Percentiles rank a stretch among this genome's conserved stretches.
Evolutionary conservation across 1,140 invertebrate species (phyloP).

Genomic region (Drosophila nannoptera): DNA sequence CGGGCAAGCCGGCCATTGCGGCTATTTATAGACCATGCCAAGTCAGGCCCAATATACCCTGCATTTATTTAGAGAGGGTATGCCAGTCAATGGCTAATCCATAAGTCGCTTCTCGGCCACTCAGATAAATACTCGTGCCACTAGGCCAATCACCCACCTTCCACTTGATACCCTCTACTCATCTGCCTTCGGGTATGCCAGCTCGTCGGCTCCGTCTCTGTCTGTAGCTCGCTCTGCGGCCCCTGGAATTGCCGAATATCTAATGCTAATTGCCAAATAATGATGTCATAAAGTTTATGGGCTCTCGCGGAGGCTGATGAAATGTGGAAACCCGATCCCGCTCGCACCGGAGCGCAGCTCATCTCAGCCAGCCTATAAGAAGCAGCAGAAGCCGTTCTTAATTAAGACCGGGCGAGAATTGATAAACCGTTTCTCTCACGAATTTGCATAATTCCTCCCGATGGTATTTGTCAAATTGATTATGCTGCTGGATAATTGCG

Average conservation of each 20-base stretch:
- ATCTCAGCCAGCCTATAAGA: too few species aligned
- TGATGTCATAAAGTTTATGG: conserved; percentile 31
- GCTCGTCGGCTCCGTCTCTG: neutral
- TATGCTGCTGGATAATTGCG: conserved; percentile 10
- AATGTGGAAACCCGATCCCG: conserved; percentile 10
- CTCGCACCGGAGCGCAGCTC: neutral
- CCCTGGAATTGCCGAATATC: neutral
- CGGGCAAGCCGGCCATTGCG: too few species aligned
- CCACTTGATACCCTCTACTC: too few species aligned
- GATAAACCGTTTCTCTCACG: neutral
- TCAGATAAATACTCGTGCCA: too few species aligned
- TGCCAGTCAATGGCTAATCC: too few species aligned
- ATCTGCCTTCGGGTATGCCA: neutral
- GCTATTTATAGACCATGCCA: too few species aligned
- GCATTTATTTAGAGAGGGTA: too few species aligned
- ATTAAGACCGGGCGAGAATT: neutral
- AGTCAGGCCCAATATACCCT: too few species aligned
- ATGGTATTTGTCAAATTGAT: conserved; percentile 13
- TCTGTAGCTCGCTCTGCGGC: conserved; percentile 1
- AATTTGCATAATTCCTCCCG: conserved; percentile 24
- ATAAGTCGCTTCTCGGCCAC: too few species aligned
- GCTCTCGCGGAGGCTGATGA: conserved; percentile 18
- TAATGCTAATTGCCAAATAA: conserved; percentile 27
- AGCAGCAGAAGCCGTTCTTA: neutral
- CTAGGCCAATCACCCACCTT: too few species aligned